Percentiles rank a stretch among this genome's conserved stretches.
These are phyloP conservation scores for Bambusicola thoracicus DNA, from an alignment of 2,113 vertebrate genomes.

Conservation along the genomic window DNA sequence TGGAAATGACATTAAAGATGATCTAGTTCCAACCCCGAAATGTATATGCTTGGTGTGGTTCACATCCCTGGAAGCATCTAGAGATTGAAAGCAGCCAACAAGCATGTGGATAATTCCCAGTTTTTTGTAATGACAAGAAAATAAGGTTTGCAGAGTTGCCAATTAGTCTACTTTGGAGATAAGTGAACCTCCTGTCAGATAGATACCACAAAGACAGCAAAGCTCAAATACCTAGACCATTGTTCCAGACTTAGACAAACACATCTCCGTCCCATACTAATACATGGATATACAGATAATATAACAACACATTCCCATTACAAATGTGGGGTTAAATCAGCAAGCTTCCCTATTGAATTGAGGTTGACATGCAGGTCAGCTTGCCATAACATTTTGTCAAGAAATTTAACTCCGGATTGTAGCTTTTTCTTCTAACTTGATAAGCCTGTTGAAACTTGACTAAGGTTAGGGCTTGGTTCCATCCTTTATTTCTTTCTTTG, in stretches of 20 bases:
- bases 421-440: not conserved
- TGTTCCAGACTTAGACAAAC: not conserved
- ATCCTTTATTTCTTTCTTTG: not conserved
- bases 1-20: not conserved
- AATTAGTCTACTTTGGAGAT: not conserved
- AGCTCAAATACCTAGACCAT: not conserved
- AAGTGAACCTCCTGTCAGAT: not conserved
- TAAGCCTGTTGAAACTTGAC: not conserved
- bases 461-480: not conserved
- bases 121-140: not conserved
- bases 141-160: not conserved
- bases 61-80: not conserved
- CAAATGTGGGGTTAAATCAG: not conserved
- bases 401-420: not conserved
- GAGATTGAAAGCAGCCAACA: not conserved
- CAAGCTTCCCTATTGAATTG: not conserved
- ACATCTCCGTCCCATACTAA: not conserved
- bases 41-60: not conserved
- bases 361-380: not conserved
- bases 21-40: not conserved
- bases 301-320: not conserved
- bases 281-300: not conserved
- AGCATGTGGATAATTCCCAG: not conserved
- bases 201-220: not conserved
- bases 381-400: not conserved